A percentile compares a stretch with the other conserved stretches of the same genome.
Evolutionary conservation across 2,888 invertebrate species (phyloP).

Genomic region (Diarsia dahlii): DNA sequence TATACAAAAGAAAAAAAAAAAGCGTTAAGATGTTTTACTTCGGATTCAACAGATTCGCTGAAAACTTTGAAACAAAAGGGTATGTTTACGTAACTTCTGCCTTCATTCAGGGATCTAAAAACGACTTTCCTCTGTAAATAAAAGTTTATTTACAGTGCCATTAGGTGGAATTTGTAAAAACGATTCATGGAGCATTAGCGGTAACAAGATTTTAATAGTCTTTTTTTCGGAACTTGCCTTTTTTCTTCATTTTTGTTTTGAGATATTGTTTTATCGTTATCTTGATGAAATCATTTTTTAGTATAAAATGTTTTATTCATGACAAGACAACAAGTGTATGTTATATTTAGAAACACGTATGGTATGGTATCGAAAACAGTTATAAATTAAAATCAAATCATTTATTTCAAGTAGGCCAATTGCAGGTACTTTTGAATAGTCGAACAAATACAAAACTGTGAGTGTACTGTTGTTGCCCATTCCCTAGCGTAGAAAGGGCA

Average conservation of each 20-base stretch:
- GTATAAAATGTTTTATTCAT: background rate
- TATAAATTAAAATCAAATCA: too few relatives aligned
- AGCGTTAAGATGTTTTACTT: constrained; percentile 35
- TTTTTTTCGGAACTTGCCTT: constrained; percentile 12
- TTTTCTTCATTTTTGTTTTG: background rate
- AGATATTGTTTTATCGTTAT: background rate
- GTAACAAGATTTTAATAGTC: constrained; percentile 54
- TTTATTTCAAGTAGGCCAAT: too few relatives aligned
- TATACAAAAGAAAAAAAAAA: constrained; percentile 14
- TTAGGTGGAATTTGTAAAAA: constrained; percentile 46
- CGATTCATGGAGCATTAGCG: constrained; percentile 49
- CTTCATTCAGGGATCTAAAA: constrained; percentile 38
- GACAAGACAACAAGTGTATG: background rate
- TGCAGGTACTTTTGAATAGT: too few relatives aligned
- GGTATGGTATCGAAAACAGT: background rate
- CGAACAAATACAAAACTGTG: too few relatives aligned
- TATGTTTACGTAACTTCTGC: constrained; percentile 53
- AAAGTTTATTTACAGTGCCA: constrained; percentile 45
- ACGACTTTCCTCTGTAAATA: constrained; percentile 47
- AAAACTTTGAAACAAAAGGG: constrained; percentile 58
- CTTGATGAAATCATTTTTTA: background rate
- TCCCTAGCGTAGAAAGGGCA: too few relatives aligned
- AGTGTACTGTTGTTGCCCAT: too few relatives aligned
- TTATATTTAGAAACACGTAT: background rate
- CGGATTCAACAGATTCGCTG: constrained; percentile 41